Percentiles rank a stretch among this genome's conserved stretches.
Conservation (phyloP, 2,888 invertebrate species). For the Harpalus rubripes region DNA sequence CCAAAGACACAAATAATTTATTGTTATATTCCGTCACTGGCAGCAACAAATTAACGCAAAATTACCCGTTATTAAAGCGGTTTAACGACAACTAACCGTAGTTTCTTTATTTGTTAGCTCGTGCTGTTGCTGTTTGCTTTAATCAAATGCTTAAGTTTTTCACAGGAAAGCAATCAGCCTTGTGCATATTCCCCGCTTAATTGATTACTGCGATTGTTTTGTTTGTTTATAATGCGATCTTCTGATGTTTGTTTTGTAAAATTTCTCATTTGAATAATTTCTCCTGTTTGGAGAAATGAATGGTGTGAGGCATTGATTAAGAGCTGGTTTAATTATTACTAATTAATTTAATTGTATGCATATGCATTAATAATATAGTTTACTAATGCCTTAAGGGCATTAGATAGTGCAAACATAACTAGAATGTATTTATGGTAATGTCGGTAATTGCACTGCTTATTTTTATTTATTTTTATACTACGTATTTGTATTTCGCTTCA, state of each 20-base stretch:
- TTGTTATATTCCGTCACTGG: conserved; percentile 15
- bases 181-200: conserved; percentile 15
- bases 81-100: conserved; percentile 16
- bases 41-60: conserved; percentile 23
- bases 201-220: conserved; percentile 31
- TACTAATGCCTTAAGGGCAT: background rate
- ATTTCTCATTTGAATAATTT: conserved; percentile 45
- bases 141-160: conserved; percentile 7
- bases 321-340: conserved; percentile 7
- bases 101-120: conserved; percentile 34
- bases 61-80: conserved; percentile 14
- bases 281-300: conserved; percentile 42
- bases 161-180: conserved; percentile 13
- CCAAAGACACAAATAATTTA: conserved; percentile 31
- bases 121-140: conserved; percentile 35
- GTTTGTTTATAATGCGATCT: conserved; percentile 16
- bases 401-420: background rate
- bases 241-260: conserved; percentile 34
- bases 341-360: conserved; percentile 31
- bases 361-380: background rate
- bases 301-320: background rate
- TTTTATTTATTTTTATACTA: no score
- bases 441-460: no score
- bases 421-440: background rate
- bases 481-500: background rate